These are phyloP conservation scores for Poicephalus gulielmi DNA, from an alignment of 2,113 vertebrate genomes.

Conservation along the genomic window DNA sequence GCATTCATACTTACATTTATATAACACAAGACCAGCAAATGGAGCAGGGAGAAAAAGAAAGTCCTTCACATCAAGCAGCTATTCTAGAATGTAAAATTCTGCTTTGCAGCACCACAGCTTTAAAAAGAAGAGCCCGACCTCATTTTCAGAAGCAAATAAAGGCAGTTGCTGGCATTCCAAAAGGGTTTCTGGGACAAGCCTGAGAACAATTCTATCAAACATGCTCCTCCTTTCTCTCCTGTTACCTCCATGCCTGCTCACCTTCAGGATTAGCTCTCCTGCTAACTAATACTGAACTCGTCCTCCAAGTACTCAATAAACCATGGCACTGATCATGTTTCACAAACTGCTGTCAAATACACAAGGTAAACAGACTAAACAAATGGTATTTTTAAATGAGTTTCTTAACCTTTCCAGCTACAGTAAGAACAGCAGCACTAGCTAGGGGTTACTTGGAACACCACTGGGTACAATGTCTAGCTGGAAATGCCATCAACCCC, in stretches of 20 bases:
- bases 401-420: neutral
- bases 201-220: neutral
- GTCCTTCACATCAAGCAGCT: neutral
- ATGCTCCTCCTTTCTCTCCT: neutral
- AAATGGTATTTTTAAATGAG: neutral
- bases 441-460: neutral
- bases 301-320: neutral
- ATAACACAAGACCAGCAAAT: neutral
- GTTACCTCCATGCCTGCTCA: neutral
- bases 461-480: neutral
- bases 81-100: neutral
- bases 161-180: neutral
- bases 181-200: neutral
- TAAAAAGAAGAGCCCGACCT: neutral
- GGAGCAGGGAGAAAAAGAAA: neutral
- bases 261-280: neutral
- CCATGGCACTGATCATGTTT: accelerated
- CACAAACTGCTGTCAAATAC: neutral
- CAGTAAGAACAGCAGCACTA: neutral
- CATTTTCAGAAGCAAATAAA: neutral
- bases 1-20: neutral
- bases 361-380: neutral
- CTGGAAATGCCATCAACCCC: conserved; percentile 17
- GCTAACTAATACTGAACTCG: neutral
- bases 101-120: neutral